These are phyloP conservation scores for Trinectes maculatus DNA, from an alignment of 2,113 vertebrate species.

Conservation along the genomic window DNA sequence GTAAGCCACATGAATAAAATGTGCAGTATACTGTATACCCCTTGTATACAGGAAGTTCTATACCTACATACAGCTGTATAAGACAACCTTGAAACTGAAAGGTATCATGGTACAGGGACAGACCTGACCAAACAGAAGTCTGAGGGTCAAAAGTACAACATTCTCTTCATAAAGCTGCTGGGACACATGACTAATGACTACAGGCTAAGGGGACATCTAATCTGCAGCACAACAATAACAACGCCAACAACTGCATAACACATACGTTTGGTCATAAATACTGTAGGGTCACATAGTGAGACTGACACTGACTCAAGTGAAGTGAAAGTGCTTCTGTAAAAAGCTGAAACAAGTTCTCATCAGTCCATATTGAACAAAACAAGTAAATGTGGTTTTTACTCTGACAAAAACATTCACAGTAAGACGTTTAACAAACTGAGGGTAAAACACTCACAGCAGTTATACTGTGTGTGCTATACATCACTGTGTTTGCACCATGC, in stretches of 20 bases:
- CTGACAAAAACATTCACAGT: too few relatives aligned
- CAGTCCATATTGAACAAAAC: too few relatives aligned
- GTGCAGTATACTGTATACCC: neutral
- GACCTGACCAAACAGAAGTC: slow-evolving; percentile 15
- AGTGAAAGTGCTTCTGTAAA: too few relatives aligned
- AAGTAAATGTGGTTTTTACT: too few relatives aligned
- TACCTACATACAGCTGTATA: neutral
- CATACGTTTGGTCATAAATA: neutral
- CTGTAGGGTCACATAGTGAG: neutral
- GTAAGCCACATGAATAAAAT: neutral
- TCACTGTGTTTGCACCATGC: too few relatives aligned
- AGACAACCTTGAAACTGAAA: slow-evolving; percentile 53
- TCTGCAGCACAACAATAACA: slow-evolving; percentile 1
- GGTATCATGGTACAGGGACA: slow-evolving; percentile 24
- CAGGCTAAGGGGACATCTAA: neutral
- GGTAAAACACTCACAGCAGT: too few relatives aligned
- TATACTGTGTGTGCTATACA: too few relatives aligned
- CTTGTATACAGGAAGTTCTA: neutral
- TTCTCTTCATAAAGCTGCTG: neutral
- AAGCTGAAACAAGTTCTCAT: too few relatives aligned
- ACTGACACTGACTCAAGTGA: too few relatives aligned
- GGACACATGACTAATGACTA: slow-evolving; percentile 3
- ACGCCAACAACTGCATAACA: neutral
- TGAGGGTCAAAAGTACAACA: too few relatives aligned
- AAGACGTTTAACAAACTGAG: too few relatives aligned